These are phyloP conservation scores for Sphaeramia orbicularis DNA, from an alignment of 2,797 vertebrate genomes.

Conservation along the genomic window DNA sequence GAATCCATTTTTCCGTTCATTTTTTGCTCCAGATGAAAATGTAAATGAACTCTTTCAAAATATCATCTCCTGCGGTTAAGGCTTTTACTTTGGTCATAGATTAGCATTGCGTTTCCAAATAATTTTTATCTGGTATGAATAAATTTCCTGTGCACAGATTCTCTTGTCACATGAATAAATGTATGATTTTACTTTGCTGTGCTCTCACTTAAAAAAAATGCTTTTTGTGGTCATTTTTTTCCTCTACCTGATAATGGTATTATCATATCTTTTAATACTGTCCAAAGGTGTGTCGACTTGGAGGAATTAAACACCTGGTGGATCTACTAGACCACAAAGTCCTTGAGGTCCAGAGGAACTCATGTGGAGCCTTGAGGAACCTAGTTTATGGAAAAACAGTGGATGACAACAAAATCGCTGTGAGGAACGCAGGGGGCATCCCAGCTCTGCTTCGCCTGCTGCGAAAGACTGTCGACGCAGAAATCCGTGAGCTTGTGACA, in stretches of 20 bases:
- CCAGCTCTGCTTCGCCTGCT: constrained; percentile 93
- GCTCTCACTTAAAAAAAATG: neutral
- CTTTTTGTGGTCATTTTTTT: constrained; percentile 13
- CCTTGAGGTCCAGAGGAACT: constrained; percentile 95
- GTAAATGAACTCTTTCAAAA: constrained; percentile 26
- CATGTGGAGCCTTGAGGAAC: constrained; percentile 95
- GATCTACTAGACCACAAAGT: constrained; percentile 96
- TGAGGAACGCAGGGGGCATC: constrained; percentile 95
- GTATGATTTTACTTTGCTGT: constrained; percentile 16
- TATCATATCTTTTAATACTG: neutral
- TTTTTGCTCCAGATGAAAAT: constrained; percentile 33
- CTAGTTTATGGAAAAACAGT: constrained; percentile 96
- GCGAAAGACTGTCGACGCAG: constrained; percentile 93
- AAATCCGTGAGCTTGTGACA: constrained; percentile 96
- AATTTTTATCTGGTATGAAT: constrained; percentile 46
- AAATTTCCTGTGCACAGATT: constrained; percentile 20
- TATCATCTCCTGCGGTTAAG: constrained; percentile 22
- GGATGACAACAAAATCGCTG: constrained; percentile 96
- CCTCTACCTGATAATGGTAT: neutral
- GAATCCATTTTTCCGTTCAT: neutral
- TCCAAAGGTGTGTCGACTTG: constrained; percentile 92
- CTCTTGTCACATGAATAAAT: constrained; percentile 55
- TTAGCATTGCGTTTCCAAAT: constrained; percentile 48
- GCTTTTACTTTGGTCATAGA: constrained; percentile 28
- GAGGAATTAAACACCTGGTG: constrained; percentile 96